phyloP scores from a whole-genome alignment of 2,797 vertebrate species.

The Margarornis squamiger region DNA sequence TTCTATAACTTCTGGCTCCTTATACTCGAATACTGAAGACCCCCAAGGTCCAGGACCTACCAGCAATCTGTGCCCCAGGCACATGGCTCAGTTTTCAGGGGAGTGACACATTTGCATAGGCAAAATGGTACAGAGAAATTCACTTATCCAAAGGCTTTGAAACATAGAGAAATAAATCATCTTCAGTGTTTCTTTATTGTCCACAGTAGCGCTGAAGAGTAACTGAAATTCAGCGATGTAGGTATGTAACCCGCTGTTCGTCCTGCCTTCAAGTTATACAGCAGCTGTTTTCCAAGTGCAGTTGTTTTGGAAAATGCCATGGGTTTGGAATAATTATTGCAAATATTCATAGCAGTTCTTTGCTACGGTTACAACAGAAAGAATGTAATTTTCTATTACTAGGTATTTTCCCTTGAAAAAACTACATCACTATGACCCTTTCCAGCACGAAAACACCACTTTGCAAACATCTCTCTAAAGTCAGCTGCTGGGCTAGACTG shows the following conservation, averaged over 20 bases:
- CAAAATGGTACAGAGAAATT: background rate
- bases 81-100: background rate
- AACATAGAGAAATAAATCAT: background rate
- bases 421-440: background rate
- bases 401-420: background rate
- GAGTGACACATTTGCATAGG: background rate
- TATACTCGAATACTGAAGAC: background rate
- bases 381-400: background rate
- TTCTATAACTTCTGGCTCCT: background rate
- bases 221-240: background rate
- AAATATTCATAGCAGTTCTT: background rate
- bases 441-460: background rate
- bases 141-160: background rate
- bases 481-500: background rate
- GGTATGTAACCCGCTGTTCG: background rate
- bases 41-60: fast-evolving
- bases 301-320: background rate
- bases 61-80: background rate
- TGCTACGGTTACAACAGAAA: background rate
- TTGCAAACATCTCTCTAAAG: background rate
- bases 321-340: background rate
- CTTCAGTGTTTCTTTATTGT: background rate
- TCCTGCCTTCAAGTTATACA: background rate
- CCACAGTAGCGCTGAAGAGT: background rate
- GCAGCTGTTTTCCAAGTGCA: background rate